These are phyloP conservation scores for Cebidichthys violaceus DNA, from an alignment of 2,113 vertebrate species.

Conservation along the genomic window DNA sequence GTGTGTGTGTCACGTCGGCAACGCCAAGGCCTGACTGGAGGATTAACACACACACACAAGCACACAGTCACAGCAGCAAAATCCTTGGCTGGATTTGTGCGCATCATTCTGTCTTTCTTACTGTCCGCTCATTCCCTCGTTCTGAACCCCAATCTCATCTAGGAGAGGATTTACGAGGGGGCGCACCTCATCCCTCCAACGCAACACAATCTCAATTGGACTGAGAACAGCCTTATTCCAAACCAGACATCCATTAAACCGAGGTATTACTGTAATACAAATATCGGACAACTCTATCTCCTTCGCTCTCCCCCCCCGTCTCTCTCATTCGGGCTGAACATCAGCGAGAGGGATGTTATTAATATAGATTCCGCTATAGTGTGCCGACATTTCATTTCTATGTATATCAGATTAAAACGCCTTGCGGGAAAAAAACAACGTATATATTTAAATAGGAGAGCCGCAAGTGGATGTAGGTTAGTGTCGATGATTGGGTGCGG, in stretches of 20 bases:
- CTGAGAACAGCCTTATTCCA: constrained; percentile 74
- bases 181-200: constrained; percentile 68
- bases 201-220: constrained; percentile 78
- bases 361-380: constrained; percentile 65
- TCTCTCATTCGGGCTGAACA: constrained; percentile 61
- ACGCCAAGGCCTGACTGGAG: constrained; percentile 53
- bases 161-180: constrained; percentile 74
- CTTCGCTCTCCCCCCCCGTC: constrained; percentile 43
- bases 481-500: constrained; percentile 51
- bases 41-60: constrained; percentile 57
- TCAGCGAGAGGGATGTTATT: constrained; percentile 64
- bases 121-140: constrained; percentile 69
- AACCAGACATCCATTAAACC: constrained; percentile 79
- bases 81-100: constrained; percentile 75
- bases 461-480: constrained; percentile 11
- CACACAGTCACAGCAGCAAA: constrained; percentile 58
- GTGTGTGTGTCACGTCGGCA: constrained; percentile 51
- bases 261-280: constrained; percentile 81
- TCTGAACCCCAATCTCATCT: constrained; percentile 79
- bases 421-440: constrained; percentile 22
- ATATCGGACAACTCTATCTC: constrained; percentile 72
- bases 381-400: constrained; percentile 70
- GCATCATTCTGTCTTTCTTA: constrained; percentile 74
- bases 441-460: constrained; percentile 53
- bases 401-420: constrained; percentile 68